Evolutionary conservation across 2,113 vertebrate genomes (phyloP).

Genomic region (Mustelus asterias): DNA sequence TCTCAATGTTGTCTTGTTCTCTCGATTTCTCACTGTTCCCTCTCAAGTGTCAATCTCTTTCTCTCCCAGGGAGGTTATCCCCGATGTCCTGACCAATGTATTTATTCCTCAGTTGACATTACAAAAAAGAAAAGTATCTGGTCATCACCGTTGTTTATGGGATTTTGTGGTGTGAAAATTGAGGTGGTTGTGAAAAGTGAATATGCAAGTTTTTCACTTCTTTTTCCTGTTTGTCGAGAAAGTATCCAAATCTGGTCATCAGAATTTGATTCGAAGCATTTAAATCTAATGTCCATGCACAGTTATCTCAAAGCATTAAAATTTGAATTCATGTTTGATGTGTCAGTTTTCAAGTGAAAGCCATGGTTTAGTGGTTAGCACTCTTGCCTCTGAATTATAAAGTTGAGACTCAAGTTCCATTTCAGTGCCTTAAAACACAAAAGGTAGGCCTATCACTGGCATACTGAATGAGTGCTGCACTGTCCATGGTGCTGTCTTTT

Average conservation of each 20-base stretch:
- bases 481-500: too few species aligned
- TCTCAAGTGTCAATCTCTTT: background rate
- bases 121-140: background rate
- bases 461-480: too few species aligned
- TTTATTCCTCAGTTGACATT: background rate
- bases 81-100: background rate
- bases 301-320: background rate
- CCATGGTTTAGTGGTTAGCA: too few species aligned
- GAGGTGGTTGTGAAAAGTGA: background rate
- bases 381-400: too few species aligned
- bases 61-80: background rate
- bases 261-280: background rate
- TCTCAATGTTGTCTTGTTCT: background rate
- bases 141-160: background rate
- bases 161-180: too few species aligned
- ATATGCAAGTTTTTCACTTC: background rate
- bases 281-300: background rate
- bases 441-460: too few species aligned
- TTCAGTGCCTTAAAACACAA: too few species aligned
- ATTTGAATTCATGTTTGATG: background rate
- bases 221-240: background rate
- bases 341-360: background rate
- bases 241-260: background rate
- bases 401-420: too few species aligned
- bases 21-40: background rate